Base-by-base conservation (phyloP, 1,140 invertebrate species). In the Rhopalosiphum padi region DNA sequence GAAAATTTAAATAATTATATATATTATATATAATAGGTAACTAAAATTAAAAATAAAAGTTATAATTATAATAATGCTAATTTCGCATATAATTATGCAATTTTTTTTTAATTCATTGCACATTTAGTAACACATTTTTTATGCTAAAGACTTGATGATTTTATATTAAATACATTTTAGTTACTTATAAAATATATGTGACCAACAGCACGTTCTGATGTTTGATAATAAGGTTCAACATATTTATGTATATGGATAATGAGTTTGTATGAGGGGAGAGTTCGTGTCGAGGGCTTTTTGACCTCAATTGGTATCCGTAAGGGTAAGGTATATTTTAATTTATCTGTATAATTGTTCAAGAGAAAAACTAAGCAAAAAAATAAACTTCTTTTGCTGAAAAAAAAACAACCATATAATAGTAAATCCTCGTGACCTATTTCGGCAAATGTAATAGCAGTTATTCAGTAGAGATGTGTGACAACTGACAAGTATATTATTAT, bases 281-380 rank as follows among this genome's bases (percentile, higher is more conserved):
- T 77, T 77, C 60, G 60, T 77, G 60, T 77, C 60, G n/a, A 77
- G 60, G 60, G 60, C 60, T 77, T 77, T 77, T 77, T 77, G n/a
- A 77, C 60, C 60, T 77, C 60, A n/a, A 77, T 77, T 77, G 30
- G 60, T n/a, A 77, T 77, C 18, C 60, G n/a, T 77, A 77, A 77
- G 60, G 15, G 30, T 77, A 77, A 77, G 60, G 60, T 77, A 77
- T 77, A 77, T 77, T 77, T 77, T 35, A 77, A 77, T 77, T 77
- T 77, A 77, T 77, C 60, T 77, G 60, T 77, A 77, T 77, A 77
- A 77, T 77, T 77, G 60, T 77, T 77, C 30, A 77, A 77, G 11
- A 77, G 30, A 77, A 77, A 77, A 68, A n/a, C 30, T 68, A n/a
- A 68, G 60, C 30, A 68, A 68, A 35, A 68, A 77, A 77, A 11